phyloP scores from a whole-genome alignment of 2,113 vertebrate species.

The Saccopteryx leptura region DNA sequence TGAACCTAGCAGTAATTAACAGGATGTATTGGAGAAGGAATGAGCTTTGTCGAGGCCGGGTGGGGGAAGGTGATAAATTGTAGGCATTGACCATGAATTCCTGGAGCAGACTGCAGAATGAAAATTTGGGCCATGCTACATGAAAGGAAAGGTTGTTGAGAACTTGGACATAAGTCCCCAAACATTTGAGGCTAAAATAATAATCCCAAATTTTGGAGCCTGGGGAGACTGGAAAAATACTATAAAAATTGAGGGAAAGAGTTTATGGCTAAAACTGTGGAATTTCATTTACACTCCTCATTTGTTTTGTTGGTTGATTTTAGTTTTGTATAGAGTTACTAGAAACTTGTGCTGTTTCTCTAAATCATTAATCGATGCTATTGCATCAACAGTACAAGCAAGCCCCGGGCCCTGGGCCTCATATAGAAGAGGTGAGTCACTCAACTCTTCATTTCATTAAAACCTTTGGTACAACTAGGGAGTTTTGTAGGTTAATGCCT shows the following conservation, averaged over 20 bases:
- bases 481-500: background rate
- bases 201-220: background rate
- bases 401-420: accelerated
- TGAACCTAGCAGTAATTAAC: too few relatives aligned
- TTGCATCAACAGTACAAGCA: background rate
- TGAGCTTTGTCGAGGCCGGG: background rate
- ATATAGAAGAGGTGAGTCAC: background rate
- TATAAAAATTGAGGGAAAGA: background rate
- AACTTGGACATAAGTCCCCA: background rate
- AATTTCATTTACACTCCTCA: background rate
- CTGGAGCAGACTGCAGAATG: background rate
- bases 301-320: background rate
- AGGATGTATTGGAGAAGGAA: background rate
- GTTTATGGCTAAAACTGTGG: background rate
- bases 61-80: background rate
- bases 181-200: background rate
- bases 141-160: background rate
- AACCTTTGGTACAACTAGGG: background rate
- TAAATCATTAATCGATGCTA: background rate
- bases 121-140: background rate
- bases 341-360: background rate
- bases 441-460: background rate
- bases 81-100: background rate
- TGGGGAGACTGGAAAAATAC: constrained; percentile 2
- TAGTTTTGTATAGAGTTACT: background rate